Base-by-base conservation (phyloP, 2,113 vertebrate genomes). In the Megaptera novaeangliae region DNA sequence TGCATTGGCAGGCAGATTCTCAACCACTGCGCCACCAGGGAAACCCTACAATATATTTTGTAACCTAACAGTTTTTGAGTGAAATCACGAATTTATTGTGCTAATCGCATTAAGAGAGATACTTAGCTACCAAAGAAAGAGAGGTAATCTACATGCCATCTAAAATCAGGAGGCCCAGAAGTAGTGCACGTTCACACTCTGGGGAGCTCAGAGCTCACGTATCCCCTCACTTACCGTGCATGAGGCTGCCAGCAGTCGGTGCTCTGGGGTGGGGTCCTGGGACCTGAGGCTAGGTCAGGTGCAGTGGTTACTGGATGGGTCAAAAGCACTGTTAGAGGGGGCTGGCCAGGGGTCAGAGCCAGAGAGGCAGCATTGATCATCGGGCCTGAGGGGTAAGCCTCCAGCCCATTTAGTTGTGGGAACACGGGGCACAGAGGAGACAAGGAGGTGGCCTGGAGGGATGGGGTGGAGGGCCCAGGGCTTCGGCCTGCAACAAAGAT, bases 111-210 rank as follows among this genome's bases (percentile, higher is more conserved):
- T 69, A 63, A 74, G 27, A 94, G 69, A 44, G 71, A 64, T 23
- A 86, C 34, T 94, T 39, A 77, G 57, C 36, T 92, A 57, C 85
- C 41, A 44, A 81, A 85, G 52, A 64, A 36, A 44, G 68, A 63
- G 41, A 55, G 61, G 44, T 52, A n/a, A 55, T 49, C n/a, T 78
- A 31, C 0, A 0, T 27, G 80, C 8, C 46, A 41, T 44, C 63
- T 61, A 59, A 80, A 78, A 82, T 59, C 41, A 77, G 0, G 9
- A 89, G 57, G 39, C 18, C 52, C 72, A 34, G 6, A 57, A 21
- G 44, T 1, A 34, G 44, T 9, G 5, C 9, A 2, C 0, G 2
- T 27, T 44, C 9, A 27, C 74, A 81, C 13, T 20, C 83, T 57
- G 34, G 29, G 59, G 41, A 77, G 27, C 52, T 46, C 46, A 9